These are phyloP conservation scores for Trichechus manatus DNA, from an alignment of 2,113 vertebrate species.

Conservation along the genomic window DNA sequence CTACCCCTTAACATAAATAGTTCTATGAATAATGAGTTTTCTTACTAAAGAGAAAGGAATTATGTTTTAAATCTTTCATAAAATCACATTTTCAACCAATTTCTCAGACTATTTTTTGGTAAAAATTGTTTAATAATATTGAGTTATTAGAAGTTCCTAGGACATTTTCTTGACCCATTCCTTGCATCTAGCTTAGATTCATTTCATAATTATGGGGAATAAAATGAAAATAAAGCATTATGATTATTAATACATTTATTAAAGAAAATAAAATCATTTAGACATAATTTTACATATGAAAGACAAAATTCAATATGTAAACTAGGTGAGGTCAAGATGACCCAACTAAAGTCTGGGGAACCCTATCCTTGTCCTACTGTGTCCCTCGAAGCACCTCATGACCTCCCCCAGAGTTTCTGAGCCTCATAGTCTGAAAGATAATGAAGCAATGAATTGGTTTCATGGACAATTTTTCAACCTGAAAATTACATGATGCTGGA, in stretches of 20 bases:
- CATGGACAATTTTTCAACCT: neutral
- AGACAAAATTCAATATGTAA: neutral
- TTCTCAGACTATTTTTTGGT: neutral
- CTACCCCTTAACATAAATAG: neutral
- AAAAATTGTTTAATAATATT: neutral
- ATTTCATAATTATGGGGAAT: neutral
- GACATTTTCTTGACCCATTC: neutral
- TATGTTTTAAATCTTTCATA: neutral
- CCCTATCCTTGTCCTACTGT: neutral
- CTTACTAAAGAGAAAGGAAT: neutral
- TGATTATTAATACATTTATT: neutral
- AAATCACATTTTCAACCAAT: neutral
- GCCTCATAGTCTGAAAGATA: neutral
- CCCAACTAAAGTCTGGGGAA: neutral
- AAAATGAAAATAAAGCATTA: neutral
- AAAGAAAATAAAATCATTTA: neutral
- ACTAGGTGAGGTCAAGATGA: neutral
- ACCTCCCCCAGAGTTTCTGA: neutral
- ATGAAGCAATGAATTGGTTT: neutral
- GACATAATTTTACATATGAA: neutral
- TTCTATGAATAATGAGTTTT: neutral
- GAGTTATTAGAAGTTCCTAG: neutral
- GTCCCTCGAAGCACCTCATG: neutral
- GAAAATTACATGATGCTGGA: neutral
- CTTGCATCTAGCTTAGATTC: neutral